phyloP scores from a whole-genome alignment of 2,888 invertebrate species.

The Gandaritis pyraliata region DNA sequence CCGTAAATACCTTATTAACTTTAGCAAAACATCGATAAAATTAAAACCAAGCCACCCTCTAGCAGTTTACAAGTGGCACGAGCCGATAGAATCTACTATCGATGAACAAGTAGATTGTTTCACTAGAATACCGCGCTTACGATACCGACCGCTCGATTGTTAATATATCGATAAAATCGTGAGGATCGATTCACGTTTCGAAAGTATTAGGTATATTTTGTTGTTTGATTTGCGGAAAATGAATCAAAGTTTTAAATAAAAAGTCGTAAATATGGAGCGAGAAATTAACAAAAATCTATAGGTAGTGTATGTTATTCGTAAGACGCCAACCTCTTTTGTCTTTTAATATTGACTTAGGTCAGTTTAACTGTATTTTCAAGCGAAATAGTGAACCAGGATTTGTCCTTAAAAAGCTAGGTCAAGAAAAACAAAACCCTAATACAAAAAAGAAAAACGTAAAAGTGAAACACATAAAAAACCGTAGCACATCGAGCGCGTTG shows the following conservation, averaged over 20 bases:
- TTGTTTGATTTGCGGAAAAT: slow-evolving; percentile 27
- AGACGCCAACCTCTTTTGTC: neutral
- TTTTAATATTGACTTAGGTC: no score
- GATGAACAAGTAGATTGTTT: slow-evolving; percentile 82
- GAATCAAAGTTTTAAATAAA: neutral
- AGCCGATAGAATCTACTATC: slow-evolving; percentile 77
- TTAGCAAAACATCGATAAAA: slow-evolving; percentile 44
- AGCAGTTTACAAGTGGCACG: slow-evolving; percentile 79
- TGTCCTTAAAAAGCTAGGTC: neutral
- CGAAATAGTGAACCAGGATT: no score
- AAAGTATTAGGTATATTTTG: slow-evolving; percentile 49
- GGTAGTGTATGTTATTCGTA: no score
- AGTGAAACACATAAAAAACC: neutral
- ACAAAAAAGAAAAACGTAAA: no score
- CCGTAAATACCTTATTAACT: neutral
- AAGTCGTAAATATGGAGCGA: neutral
- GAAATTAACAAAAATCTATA: slow-evolving; percentile 1
- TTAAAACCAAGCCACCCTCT: slow-evolving; percentile 53
- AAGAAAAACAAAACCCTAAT: no score
- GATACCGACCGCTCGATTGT: slow-evolving; percentile 60
- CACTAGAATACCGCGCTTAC: slow-evolving; percentile 66
- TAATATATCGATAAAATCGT: slow-evolving; percentile 65
- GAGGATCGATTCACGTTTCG: slow-evolving; percentile 64
- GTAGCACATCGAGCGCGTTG: slow-evolving; percentile 30
- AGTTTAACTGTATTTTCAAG: no score